These are phyloP conservation scores for Folsomia candida DNA, from an alignment of 2,888 invertebrate genomes.

Conservation along the genomic window DNA sequence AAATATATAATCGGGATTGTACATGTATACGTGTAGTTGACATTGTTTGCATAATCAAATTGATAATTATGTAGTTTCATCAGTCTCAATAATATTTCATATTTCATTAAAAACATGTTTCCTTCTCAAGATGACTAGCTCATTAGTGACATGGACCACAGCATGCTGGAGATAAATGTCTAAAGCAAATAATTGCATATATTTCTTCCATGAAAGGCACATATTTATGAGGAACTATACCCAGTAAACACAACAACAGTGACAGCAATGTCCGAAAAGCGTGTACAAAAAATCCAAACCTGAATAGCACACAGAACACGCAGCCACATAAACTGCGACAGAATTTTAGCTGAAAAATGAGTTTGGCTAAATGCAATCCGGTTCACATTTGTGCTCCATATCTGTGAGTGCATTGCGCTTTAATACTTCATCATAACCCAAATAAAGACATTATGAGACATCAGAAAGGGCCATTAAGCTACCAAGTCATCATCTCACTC, in stretches of 20 bases:
- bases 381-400: not conserved
- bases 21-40: too few species aligned
- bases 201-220: slow-evolving; percentile 12
- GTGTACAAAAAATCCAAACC: not conserved
- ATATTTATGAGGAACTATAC: not conserved
- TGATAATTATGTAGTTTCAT: too few species aligned
- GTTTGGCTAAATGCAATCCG: not conserved
- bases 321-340: not conserved
- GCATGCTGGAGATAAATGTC: slow-evolving; percentile 2
- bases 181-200: slow-evolving; percentile 1
- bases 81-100: not conserved
- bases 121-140: not conserved
- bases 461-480: slow-evolving; percentile 18
- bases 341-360: not conserved
- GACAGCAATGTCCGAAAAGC: too few species aligned
- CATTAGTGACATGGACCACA: slow-evolving; percentile 9
- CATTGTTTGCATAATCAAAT: too few species aligned
- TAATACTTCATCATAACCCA: slow-evolving; percentile 18
- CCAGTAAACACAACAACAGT: too few species aligned
- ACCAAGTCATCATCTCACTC: not conserved
- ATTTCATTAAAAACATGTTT: not conserved
- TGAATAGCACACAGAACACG: not conserved
- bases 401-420: not conserved
- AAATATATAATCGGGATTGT: too few species aligned
- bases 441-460: slow-evolving; percentile 23